Evolutionary conservation across 2,113 vertebrate species (phyloP), one percentile per base, ranked within the genome.

Genomic region (Tychaedon coryphoeus): DNA sequence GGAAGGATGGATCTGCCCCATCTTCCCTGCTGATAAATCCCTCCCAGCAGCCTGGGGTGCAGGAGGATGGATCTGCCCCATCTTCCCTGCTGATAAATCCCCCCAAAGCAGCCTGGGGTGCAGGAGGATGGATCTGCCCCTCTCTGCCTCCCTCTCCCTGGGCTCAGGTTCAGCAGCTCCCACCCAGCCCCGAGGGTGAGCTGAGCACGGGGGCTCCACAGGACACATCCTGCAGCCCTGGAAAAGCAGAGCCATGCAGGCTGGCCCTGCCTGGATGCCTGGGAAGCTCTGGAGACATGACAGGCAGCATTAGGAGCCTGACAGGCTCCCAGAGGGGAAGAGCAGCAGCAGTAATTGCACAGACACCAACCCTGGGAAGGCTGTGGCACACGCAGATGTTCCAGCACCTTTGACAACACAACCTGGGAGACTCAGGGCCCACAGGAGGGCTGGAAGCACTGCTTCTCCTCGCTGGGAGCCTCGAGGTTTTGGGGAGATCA

Each of bases 401-500:
- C 69, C 85, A 11, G 53, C 48, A n/a, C 57, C 45, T 53, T 31
- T 31, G 45, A 7, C 7, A 47, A 12, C 8, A 2, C 17, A 33
- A 9, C 43, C 57, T 64, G 64, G 43, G 57, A 53, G 57, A 20
- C 28, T 0, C 13, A 1, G 43, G 15, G 66, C 40, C 24, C 71
- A 2, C 2, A 16, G 60, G 47, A 82, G 85, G 88, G 43, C 2
- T 5, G 17, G 6, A 95, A 26, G 1, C 53, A 1, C 7, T 3
- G 2, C 5, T 91, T 40, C 87, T 87, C 51, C 77, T 56, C 3
- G 0, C 75, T 6, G 61, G n/a, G 43, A 54, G 40, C 28, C 45
- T 2, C 3, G 2, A 0, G 7, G 4, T 73, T 85, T 70, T 19
- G 2, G 1, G 56, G 33, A 36, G 20, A 4, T 12, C 2, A 0